A percentile compares a stretch with the other conserved stretches of the same genome.
These are phyloP conservation scores for Malurus splendens DNA, from an alignment of 2,797 vertebrate species.

Conservation along the genomic window DNA sequence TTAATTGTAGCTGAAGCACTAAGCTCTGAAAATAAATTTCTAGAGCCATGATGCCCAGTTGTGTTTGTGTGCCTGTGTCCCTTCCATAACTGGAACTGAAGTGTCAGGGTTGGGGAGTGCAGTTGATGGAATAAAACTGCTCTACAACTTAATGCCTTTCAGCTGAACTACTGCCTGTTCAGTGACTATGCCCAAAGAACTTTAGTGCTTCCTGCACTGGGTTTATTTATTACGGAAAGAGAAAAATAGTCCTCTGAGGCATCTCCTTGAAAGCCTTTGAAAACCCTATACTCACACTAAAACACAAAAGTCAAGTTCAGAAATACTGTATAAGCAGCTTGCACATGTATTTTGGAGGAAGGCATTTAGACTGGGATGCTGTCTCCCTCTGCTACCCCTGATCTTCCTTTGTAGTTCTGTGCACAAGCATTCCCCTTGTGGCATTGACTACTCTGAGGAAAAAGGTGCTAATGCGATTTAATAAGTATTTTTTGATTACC, in stretches of 20 bases:
- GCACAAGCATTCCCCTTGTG: not conserved
- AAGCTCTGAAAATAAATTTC: constrained; percentile 65
- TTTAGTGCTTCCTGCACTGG: rapidly evolving
- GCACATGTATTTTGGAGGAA: rapidly evolving
- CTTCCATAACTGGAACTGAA: not conserved
- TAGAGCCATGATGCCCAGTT: not conserved
- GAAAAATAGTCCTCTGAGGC: not conserved
- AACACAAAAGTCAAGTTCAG: not conserved
- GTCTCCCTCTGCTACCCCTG: not conserved
- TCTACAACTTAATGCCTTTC: not conserved
- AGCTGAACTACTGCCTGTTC: not conserved
- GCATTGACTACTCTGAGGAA: not conserved
- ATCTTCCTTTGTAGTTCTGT: not conserved
- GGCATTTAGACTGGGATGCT: not conserved
- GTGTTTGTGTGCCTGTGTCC: not conserved
- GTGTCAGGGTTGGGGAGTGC: not conserved
- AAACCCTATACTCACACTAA: not conserved
- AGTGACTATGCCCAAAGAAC: rapidly evolving
- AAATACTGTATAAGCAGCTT: not conserved
- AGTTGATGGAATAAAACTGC: not conserved
- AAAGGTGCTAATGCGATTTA: not conserved
- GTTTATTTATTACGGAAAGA: not conserved
- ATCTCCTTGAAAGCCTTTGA: not conserved
- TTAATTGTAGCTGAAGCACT: constrained; percentile 50
- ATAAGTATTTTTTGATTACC: not conserved